phyloP scores from a whole-genome alignment of 2,888 invertebrate genomes.

The Sinopyrophorus schimmeli region DNA sequence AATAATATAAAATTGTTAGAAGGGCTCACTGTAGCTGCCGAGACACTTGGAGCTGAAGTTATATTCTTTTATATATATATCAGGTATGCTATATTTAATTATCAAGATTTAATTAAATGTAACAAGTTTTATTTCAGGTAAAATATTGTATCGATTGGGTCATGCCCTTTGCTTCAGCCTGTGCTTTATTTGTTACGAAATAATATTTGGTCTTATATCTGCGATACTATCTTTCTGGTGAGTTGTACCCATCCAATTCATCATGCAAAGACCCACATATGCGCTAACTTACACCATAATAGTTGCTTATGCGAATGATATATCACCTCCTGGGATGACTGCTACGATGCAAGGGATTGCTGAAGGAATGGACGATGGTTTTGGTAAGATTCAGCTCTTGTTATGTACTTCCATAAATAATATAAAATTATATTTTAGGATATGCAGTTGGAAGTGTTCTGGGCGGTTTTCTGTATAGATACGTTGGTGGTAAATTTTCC shows the following conservation, averaged over 20 bases:
- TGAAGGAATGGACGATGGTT: constrained; percentile 86
- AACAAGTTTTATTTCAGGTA: no score
- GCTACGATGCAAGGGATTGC: constrained; percentile 86
- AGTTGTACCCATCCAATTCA: constrained; percentile 75
- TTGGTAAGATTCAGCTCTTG: no score
- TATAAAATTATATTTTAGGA: no score
- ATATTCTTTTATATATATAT: constrained; percentile 76
- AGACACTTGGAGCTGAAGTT: constrained; percentile 78
- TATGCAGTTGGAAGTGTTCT: constrained; percentile 75
- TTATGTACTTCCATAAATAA: no score
- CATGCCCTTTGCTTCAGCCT: constrained; percentile 78
- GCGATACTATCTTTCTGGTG: constrained; percentile 81
- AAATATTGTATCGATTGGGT: constrained; percentile 77
- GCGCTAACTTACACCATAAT: constrained; percentile 83
- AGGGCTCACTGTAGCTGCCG: constrained; percentile 77
- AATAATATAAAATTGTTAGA: constrained; percentile 75
- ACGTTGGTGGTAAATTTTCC: constrained; percentile 63
- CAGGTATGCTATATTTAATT: no score
- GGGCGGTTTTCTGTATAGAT: constrained; percentile 71
- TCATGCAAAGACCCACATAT: constrained; percentile 86
- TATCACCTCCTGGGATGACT: constrained; percentile 67
- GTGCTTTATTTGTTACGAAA: constrained; percentile 74
- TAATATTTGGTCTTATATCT: constrained; percentile 76
- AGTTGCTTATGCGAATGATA: constrained; percentile 64
- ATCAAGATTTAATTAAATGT: no score